Evolutionary conservation across 2,113 vertebrate genomes (phyloP).

Genomic region (Hippocampus barbouri): DNA sequence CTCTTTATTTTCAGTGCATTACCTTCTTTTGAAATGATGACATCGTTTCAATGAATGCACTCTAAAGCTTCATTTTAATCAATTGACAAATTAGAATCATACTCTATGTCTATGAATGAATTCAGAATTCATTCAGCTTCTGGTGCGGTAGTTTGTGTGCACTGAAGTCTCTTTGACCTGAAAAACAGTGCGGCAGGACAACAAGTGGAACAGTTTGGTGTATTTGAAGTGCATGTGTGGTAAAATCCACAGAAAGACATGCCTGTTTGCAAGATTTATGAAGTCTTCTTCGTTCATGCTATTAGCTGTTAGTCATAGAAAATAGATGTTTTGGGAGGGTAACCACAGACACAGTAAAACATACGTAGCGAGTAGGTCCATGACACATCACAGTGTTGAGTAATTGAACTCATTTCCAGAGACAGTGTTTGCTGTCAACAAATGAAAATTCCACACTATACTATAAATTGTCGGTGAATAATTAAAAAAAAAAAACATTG

Average conservation of each 20-base stretch:
- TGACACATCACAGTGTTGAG: slow-evolving; percentile 6
- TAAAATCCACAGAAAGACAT: slow-evolving; percentile 1
- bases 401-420: slow-evolving; percentile 9
- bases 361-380: slow-evolving; percentile 1
- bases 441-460: background rate
- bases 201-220: slow-evolving; percentile 9
- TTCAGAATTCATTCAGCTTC: background rate
- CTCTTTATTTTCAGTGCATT: background rate
- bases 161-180: no score
- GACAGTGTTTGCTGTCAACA: slow-evolving; percentile 6
- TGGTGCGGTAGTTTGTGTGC: background rate
- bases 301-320: slow-evolving; percentile 11
- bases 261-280: background rate
- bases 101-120: no score
- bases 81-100: background rate
- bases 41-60: background rate
- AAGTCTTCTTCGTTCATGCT: slow-evolving; percentile 3
- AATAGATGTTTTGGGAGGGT: slow-evolving; percentile 12
- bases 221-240: background rate
- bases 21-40: background rate
- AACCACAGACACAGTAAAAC: slow-evolving; percentile 7
- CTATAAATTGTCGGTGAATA: no score
- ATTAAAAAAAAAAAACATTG: background rate
- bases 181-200: background rate
- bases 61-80: background rate